These are phyloP conservation scores for Drosophila picticornis DNA, from an alignment of 2,888 invertebrate species.

Conservation along the genomic window DNA sequence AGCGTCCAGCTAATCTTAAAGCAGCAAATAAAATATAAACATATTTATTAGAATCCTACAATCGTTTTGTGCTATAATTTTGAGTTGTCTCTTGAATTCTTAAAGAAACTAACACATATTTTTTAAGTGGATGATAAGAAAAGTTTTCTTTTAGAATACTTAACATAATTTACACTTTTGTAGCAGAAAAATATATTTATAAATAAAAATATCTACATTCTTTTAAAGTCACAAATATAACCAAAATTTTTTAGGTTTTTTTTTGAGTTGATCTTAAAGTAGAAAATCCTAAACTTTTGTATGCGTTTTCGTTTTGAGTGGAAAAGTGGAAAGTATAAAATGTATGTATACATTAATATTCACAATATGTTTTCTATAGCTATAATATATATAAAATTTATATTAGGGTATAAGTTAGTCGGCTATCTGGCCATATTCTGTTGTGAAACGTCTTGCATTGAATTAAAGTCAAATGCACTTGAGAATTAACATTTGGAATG, in stretches of 20 bases:
- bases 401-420: conserved; percentile 29
- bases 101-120: accelerated
- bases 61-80: too few species aligned
- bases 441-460: conserved; percentile 28
- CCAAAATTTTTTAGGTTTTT: background rate
- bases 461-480: conserved; percentile 78
- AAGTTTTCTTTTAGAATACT: accelerated
- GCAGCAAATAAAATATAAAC: background rate
- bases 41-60: accelerated
- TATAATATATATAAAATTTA: accelerated
- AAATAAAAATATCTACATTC: too few species aligned
- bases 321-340: background rate
- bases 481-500: conserved; percentile 82
- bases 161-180: background rate
- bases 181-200: too few species aligned
- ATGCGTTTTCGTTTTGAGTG: background rate
- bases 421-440: too few species aligned
- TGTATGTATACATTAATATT: background rate
- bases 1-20: background rate
- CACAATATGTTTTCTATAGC: background rate
- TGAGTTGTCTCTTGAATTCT: too few species aligned
- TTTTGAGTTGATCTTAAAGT: background rate
- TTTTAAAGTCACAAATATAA: background rate
- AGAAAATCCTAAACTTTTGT: background rate
- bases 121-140: background rate